Evolutionary conservation across 2,797 vertebrate species (phyloP).

Genomic region (Cryptoprocta ferox): DNA sequence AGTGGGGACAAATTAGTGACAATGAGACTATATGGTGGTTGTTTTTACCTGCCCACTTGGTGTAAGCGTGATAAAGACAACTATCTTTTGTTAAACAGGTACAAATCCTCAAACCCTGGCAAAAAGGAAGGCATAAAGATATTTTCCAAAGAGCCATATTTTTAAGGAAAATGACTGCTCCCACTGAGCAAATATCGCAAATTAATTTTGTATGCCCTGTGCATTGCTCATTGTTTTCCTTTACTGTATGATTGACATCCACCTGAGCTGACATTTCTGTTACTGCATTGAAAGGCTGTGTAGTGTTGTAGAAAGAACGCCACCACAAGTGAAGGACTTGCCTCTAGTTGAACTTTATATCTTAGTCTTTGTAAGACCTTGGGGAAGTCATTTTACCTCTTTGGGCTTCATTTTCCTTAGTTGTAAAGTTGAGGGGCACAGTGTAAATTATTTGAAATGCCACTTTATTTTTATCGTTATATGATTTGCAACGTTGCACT

Average conservation of each 20-base stretch:
- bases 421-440: neutral
- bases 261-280: neutral
- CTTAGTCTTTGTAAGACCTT: constrained; percentile 38
- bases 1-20: neutral
- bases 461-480: neutral
- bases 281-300: neutral
- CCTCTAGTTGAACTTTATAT: neutral
- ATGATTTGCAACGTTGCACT: neutral
- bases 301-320: neutral
- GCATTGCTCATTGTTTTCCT: neutral
- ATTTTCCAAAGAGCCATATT: constrained; percentile 30
- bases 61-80: neutral
- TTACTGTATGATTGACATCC: neutral
- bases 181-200: neutral
- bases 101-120: neutral
- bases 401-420: neutral
- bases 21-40: neutral
- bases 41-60: neutral
- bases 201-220: constrained; percentile 1
- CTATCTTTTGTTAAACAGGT: neutral
- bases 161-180: constrained; percentile 25
- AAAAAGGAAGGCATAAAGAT: neutral
- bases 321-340: neutral
- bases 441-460: neutral
- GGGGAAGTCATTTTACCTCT: constrained; percentile 11